These are phyloP conservation scores for Galago senegalensis DNA, from an alignment of 2,797 vertebrate species.

Conservation along the genomic window DNA sequence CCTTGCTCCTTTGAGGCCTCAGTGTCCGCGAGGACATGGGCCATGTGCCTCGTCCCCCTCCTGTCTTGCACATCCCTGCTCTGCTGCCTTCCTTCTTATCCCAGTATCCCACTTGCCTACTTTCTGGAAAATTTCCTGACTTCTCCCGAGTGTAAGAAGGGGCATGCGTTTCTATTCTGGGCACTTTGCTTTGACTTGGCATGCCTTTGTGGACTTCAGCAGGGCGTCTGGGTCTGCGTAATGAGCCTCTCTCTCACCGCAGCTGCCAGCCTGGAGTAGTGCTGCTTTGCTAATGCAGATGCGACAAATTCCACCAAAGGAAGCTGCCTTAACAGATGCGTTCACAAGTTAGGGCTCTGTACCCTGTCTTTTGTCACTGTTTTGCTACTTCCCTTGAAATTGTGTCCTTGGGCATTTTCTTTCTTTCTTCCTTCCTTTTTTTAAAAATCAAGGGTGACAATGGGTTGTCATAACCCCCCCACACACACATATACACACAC, in stretches of 20 bases:
- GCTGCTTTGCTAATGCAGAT: background rate
- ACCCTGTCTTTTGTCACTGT: background rate
- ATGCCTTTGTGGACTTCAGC: background rate
- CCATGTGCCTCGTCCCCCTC: accelerated
- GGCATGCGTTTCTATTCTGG: background rate
- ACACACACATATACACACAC: background rate
- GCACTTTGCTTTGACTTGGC: conserved; percentile 14
- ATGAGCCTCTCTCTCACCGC: background rate
- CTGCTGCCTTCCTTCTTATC: background rate
- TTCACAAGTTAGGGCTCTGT: background rate
- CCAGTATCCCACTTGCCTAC: background rate
- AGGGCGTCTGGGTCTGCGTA: accelerated
- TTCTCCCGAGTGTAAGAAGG: background rate
- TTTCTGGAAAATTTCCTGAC: conserved; percentile 12
- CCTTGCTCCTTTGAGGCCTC: background rate
- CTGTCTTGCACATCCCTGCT: background rate
- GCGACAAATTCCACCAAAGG: background rate
- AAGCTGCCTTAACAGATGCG: accelerated
- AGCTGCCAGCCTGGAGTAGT: background rate
- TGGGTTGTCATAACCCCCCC: background rate
- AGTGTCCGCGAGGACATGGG: background rate
- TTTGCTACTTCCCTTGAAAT: background rate
- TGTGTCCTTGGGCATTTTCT: background rate
- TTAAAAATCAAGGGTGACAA: background rate
- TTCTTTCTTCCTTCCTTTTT: background rate